Evolutionary conservation across 2,888 invertebrate genomes (phyloP), one percentile per base, ranked within the genome.

Genomic region (Hirudinaria manillensis): DNA sequence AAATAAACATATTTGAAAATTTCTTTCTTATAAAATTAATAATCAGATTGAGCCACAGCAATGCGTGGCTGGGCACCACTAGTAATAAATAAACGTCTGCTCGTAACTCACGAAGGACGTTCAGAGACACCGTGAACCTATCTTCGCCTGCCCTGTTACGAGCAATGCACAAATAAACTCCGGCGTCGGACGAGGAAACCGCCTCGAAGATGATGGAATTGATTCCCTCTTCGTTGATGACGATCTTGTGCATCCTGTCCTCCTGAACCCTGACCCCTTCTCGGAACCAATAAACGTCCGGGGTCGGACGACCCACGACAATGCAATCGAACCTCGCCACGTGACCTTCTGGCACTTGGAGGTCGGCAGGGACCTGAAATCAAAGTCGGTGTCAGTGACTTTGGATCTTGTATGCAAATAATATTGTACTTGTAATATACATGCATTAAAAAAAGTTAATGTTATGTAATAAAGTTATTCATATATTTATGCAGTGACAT

Each of bases 181-280:
- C 98, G 81, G 91, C 91, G 87, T 99, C 97, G 80, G 89, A 87
- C 79, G 92, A 89, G 80, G 89, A 90, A 77, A 93, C 93, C 83
- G 91, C 92, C 81, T 94, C 93, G 85, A 98, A 94, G 92, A 97
- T 94, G 81, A 98, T 89, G 66, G 97, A 94, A 86, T 96, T 93
- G 86, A 93, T 93, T 80, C 97, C 97, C 77, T 93, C 93, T 87
- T 97, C 97, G 87, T 97, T 97, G 79, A 97, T 94, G 83, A 97
- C 89, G 78, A 84, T 82, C 83, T 85, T 85, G 80, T 85, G 85
- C 82, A 92, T 92, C 84, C 90, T 89, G 87, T 96, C 95, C 86
- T 95, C 93, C 82, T 89, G 89, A 77, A 97, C 91, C 79, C 89
- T 87, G 70, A 88, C 78, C 61, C 90, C 92, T 82, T 95, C 90